Conservation (phyloP, 2,113 vertebrate genomes). For the Brachirus orientalis region DNA sequence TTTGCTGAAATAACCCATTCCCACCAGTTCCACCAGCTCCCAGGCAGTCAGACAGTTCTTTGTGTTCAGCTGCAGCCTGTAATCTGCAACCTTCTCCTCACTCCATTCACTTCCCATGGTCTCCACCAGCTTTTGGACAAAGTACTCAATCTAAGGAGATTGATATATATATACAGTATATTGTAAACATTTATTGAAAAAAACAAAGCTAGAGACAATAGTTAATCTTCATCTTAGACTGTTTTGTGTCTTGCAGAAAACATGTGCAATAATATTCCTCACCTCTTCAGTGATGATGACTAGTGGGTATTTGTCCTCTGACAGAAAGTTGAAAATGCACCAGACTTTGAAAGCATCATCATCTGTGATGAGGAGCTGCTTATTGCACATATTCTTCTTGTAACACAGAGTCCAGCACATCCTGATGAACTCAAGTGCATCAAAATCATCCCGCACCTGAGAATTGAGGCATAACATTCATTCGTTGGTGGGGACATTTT, state of each 20-base stretch:
- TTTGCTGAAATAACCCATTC: conserved; percentile 89
- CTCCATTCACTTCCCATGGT: conserved; percentile 91
- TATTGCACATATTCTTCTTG: conserved; percentile 88
- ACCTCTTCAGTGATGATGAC: conserved; percentile 95
- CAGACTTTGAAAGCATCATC: conserved; percentile 95
- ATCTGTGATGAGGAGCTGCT: conserved; percentile 85
- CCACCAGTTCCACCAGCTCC: conserved; percentile 92
- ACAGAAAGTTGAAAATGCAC: conserved; percentile 98
- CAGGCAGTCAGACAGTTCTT: conserved; percentile 86
- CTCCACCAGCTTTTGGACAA: conserved; percentile 90
- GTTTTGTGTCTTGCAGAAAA: neutral
- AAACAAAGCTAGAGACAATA: neutral
- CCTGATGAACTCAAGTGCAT: conserved; percentile 92
- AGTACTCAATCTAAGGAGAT: conserved; percentile 88
- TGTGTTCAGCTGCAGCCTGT: conserved; percentile 82
- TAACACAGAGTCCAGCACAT: conserved; percentile 98
- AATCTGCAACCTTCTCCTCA: conserved; percentile 90
- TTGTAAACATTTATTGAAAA: neutral
- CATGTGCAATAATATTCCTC: conserved; percentile 41
- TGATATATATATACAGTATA: neutral
- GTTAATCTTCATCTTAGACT: neutral
- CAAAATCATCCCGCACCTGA: conserved; percentile 92
- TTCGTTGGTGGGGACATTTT: too few relatives aligned
- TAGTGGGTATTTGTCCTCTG: conserved; percentile 94
- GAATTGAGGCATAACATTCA: conserved; percentile 19